phyloP scores from a whole-genome alignment of 2,113 vertebrate genomes.

The Himantopus leucocephalus region DNA sequence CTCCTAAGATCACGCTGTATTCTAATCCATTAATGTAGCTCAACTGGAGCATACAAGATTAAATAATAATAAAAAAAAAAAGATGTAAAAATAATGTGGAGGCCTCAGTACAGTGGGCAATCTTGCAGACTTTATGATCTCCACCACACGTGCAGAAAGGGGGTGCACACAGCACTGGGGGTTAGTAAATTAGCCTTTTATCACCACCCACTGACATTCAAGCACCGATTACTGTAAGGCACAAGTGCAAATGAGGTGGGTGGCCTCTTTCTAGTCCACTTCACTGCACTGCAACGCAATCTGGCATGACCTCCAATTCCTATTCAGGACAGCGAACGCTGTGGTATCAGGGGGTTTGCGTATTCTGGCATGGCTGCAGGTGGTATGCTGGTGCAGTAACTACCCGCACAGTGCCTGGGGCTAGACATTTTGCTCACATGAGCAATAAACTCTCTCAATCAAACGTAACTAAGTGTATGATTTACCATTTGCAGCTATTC shows the following conservation, averaged over 20 bases:
- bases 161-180: not conserved
- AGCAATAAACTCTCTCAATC: slow-evolving; percentile 57
- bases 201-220: slow-evolving; percentile 37
- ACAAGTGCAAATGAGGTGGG: slow-evolving; percentile 50
- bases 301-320: slow-evolving; percentile 53
- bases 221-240: slow-evolving; percentile 17
- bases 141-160: not conserved
- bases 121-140: not conserved
- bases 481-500: slow-evolving; percentile 43
- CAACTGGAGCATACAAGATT: slow-evolving; percentile 55
- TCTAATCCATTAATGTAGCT: slow-evolving; percentile 64
- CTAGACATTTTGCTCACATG: slow-evolving; percentile 54
- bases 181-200: slow-evolving; percentile 39
- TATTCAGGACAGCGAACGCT: not conserved
- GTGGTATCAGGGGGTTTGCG: slow-evolving; percentile 24
- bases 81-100: not conserved
- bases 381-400: slow-evolving; percentile 5
- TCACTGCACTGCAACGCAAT: slow-evolving; percentile 2
- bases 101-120: not conserved
- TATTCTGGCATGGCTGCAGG: slow-evolving; percentile 42
- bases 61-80: slow-evolving; percentile 13
- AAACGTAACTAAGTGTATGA: slow-evolving; percentile 48
- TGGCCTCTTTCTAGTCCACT: slow-evolving; percentile 57
- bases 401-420: not conserved
- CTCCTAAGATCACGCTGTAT: slow-evolving; percentile 34